Conservation (phyloP, 1,140 invertebrate genomes). For the Megalopta genalis region DNA sequence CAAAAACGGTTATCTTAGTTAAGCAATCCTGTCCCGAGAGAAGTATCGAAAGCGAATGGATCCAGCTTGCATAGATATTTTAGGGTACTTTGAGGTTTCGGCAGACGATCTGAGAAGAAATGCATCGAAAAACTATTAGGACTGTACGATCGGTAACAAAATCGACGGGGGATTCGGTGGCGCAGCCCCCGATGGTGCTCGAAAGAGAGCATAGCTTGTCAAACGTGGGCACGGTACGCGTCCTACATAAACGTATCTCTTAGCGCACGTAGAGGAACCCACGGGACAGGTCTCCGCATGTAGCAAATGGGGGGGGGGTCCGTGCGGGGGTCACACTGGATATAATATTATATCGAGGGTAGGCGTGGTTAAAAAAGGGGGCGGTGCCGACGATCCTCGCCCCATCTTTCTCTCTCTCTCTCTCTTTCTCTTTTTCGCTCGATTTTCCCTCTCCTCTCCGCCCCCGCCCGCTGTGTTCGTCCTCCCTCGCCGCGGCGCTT, state of each 20-base stretch:
- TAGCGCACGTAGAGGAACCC: slow-evolving; percentile 23
- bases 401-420: slow-evolving; percentile 56
- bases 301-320: neutral
- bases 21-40: too few species aligned
- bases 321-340: slow-evolving; percentile 46
- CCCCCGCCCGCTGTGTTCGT: slow-evolving; percentile 19
- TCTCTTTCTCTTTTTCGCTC: slow-evolving; percentile 53
- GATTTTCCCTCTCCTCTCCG: slow-evolving; percentile 46
- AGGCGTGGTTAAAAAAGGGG: slow-evolving; percentile 78
- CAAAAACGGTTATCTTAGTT: too few species aligned
- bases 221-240: slow-evolving; percentile 65
- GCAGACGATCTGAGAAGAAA: neutral
- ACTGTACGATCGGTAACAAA: neutral
- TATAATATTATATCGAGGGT: slow-evolving; percentile 70
- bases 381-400: slow-evolving; percentile 69
- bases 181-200: neutral
- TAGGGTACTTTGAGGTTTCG: too few species aligned
- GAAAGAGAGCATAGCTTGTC: slow-evolving; percentile 47
- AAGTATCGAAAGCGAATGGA: too few species aligned
- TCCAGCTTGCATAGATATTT: too few species aligned
- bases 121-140: neutral
- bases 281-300: slow-evolving; percentile 36
- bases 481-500: slow-evolving; percentile 63
- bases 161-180: neutral
- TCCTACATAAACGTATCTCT: slow-evolving; percentile 58